Evolutionary conservation across 2,888 invertebrate species (phyloP).

Genomic region (Slavum lentiscoides): DNA sequence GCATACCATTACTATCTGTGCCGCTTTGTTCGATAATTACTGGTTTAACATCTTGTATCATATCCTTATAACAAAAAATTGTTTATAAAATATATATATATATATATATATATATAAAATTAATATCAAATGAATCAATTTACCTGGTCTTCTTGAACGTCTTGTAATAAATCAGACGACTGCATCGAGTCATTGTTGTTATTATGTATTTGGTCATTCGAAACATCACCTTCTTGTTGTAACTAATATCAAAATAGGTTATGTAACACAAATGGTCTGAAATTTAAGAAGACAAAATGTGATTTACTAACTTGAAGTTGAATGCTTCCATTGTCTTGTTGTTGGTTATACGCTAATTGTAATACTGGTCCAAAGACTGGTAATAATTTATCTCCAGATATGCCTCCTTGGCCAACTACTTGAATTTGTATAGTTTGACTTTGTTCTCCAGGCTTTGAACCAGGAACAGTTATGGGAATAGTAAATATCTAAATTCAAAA

Average conservation of each 20-base stretch:
- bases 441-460: slow-evolving; percentile 67
- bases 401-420: slow-evolving; percentile 65
- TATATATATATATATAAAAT: background rate
- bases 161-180: slow-evolving; percentile 50
- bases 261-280: slow-evolving; percentile 58
- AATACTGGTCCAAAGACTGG: slow-evolving; percentile 75
- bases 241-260: slow-evolving; percentile 10
- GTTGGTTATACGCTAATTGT: slow-evolving; percentile 74
- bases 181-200: slow-evolving; percentile 55
- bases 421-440: slow-evolving; percentile 79
- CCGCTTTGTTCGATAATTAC: slow-evolving; percentile 57
- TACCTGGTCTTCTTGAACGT: slow-evolving; percentile 47
- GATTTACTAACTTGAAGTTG: slow-evolving; percentile 58
- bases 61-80: slow-evolving; percentile 37
- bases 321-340: slow-evolving; percentile 59
- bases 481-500: slow-evolving; percentile 66
- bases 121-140: background rate
- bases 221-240: slow-evolving; percentile 49
- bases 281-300: slow-evolving; percentile 24
- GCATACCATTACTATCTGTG: slow-evolving; percentile 60
- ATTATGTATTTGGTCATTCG: slow-evolving; percentile 53
- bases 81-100: slow-evolving; percentile 3
- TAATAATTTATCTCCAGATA: slow-evolving; percentile 55
- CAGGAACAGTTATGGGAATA: slow-evolving; percentile 77
- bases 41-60: slow-evolving; percentile 57